A percentile compares a stretch with the other conserved stretches of the same genome.
Conservation (phyloP, 2,797 vertebrate species). For the Smutsia gigantea region DNA sequence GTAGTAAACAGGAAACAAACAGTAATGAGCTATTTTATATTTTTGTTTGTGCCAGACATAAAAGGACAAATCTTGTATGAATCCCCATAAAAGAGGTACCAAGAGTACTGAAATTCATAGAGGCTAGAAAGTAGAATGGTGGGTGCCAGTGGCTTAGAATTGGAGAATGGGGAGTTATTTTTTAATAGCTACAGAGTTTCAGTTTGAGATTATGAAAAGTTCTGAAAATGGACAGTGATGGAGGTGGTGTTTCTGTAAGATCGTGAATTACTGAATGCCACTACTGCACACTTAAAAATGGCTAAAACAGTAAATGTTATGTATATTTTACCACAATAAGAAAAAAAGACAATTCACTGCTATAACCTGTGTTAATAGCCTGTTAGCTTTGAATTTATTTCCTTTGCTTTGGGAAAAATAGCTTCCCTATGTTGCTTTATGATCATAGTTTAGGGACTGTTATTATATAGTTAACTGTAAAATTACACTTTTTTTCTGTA, state of each 20-base stretch:
- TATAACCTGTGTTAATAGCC: background rate
- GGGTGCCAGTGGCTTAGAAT: background rate
- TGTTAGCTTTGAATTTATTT: background rate
- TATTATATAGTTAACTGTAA: constrained; percentile 55
- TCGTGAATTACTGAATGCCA: background rate
- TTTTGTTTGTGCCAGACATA: background rate
- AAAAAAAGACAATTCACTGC: background rate
- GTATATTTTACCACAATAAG: background rate
- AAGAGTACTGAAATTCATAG: background rate
- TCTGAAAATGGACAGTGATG: background rate
- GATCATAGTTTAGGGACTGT: background rate
- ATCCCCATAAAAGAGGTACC: background rate
- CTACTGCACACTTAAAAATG: background rate
- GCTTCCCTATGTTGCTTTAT: background rate
- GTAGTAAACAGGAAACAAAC: background rate
- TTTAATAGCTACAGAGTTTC: background rate
- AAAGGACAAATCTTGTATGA: background rate
- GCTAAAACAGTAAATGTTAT: background rate
- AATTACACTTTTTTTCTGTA: constrained; percentile 35
- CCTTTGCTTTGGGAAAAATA: constrained; percentile 15
- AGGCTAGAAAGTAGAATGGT: background rate
- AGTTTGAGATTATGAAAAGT: background rate
- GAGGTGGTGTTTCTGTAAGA: background rate
- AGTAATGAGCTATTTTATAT: background rate
- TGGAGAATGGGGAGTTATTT: too few species aligned